These are phyloP conservation scores for Esox masquinongy DNA, from an alignment of 2,797 vertebrate genomes.

Conservation along the genomic window DNA sequence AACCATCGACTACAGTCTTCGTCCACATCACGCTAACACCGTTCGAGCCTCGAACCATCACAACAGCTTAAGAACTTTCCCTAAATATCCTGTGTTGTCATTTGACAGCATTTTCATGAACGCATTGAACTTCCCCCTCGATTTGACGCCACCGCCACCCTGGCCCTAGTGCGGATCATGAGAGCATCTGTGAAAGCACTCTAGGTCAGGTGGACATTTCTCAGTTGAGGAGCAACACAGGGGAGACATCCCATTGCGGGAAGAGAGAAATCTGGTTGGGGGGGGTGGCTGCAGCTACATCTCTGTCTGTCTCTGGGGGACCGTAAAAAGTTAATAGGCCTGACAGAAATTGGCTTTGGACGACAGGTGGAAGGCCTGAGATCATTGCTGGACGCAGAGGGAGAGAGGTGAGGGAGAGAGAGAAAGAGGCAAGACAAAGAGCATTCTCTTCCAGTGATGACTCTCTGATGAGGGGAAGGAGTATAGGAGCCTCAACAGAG, in stretches of 20 bases:
- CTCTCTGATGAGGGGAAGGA: not conserved
- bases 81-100: not conserved
- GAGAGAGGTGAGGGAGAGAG: not conserved
- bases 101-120: not conserved
- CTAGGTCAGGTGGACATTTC: slow-evolving; percentile 37
- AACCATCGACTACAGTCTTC: not conserved
- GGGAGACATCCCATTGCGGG: slow-evolving; percentile 36
- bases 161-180: slow-evolving; percentile 34
- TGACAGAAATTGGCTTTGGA: slow-evolving; percentile 14
- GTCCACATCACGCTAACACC: not conserved
- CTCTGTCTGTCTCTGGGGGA: not conserved
- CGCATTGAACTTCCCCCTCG: not conserved
- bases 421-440: not conserved
- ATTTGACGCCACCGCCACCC: not conserved
- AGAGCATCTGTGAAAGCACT: slow-evolving; percentile 58
- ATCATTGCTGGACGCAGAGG: slow-evolving; percentile 5
- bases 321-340: slow-evolving; percentile 4
- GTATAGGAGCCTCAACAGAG: not conserved
- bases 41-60: not conserved
- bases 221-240: slow-evolving; percentile 43
- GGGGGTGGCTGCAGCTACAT: not conserved
- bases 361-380: slow-evolving; percentile 5
- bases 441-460: slow-evolving; percentile 2
- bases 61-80: not conserved
- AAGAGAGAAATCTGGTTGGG: slow-evolving; percentile 37